Base-by-base conservation (phyloP, 1,140 invertebrate genomes). In the Drosophila sp. region DNA sequence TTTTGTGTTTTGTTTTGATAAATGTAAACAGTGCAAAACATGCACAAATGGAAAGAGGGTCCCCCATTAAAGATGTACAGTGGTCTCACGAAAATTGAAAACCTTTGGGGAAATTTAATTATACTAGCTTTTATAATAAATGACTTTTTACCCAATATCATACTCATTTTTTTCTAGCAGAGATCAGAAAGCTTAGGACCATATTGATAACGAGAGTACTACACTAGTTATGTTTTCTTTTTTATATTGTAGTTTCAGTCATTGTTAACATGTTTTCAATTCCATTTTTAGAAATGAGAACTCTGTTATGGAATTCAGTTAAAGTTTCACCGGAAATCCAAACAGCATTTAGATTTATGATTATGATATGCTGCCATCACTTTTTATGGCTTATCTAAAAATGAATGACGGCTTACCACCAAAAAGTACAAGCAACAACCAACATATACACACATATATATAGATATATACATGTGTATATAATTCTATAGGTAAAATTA, bases 331-430 rank as follows among this genome's bases (percentile, higher is more conserved):
- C 81, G 81, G 81, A 86, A 86, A 86, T 86, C 75, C 81, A 87
- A 82, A 82, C 78, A 81, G 82, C 82, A 81, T 81, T 78, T 82
- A 21, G 82, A 87, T 86, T 87, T 86, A 87, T 78, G 81, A 87
- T 86, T 74, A 78, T 53, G 50, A 86, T 70, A 43, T 57, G 59
- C 48, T 38, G 61, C 56, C 80, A 64, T 67, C 54, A 64, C 74
- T 86, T 41, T 86, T 82, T 86, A 86, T 87, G 82, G 81, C 78
- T 86, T 86, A 86, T 86, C 81, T 86, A 64, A 70, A 84, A 75
- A 64, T 43, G 76, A 63, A 75, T 61, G 48, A 53, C 18, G 61
- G 36, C 29, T 58, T 48, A 63, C 74, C 38, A 18, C 41, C 7
- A 62, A 51, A 62, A 14, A 16, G 16, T 27, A 14, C 6, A 11